A percentile compares a stretch with the other conserved stretches of the same genome.
Evolutionary conservation across 92 coral and sea anemone genomes (phyloP).

Genomic region (Muricea muricata): DNA sequence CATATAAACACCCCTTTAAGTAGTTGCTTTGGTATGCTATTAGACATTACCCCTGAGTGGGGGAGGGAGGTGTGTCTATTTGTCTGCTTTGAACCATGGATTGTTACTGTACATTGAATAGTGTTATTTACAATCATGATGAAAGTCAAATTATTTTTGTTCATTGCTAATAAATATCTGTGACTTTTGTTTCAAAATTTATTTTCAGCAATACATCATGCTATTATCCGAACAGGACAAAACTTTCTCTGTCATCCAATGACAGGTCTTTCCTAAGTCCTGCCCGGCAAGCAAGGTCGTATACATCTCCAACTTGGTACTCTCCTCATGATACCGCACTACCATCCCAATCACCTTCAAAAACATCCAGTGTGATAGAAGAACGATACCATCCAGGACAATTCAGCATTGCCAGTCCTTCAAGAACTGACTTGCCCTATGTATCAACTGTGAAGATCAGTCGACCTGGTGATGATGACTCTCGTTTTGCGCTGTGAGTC

Average conservation of each 20-base stretch:
- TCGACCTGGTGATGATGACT: constrained; percentile 3
- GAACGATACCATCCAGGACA: constrained; percentile 13
- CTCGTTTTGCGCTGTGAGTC: constrained; percentile 27
- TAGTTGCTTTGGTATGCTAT: too few species aligned
- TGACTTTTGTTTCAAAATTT: not conserved
- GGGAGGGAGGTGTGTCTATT: too few species aligned
- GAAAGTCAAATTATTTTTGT: too few species aligned
- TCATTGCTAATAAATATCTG: too few species aligned
- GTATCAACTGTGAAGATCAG: constrained; percentile 23
- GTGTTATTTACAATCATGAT: too few species aligned
- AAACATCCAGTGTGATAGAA: constrained; percentile 7
- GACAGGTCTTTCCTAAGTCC: not conserved
- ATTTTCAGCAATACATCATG: constrained; percentile 22
- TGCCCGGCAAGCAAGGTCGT: not conserved
- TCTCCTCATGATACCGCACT: not conserved
- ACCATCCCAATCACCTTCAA: not conserved
- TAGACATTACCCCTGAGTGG: too few species aligned
- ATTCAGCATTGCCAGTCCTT: constrained; percentile 4
- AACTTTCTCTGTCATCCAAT: not conserved
- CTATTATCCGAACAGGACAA: constrained; percentile 22
- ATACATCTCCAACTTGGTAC: not conserved
- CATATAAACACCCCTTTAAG: too few species aligned
- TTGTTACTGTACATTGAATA: too few species aligned
- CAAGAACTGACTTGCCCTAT: not conserved
- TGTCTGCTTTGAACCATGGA: too few species aligned